These are phyloP conservation scores for Semibalanus balanoides DNA, from an alignment of 1,140 invertebrate species.

Conservation along the genomic window DNA sequence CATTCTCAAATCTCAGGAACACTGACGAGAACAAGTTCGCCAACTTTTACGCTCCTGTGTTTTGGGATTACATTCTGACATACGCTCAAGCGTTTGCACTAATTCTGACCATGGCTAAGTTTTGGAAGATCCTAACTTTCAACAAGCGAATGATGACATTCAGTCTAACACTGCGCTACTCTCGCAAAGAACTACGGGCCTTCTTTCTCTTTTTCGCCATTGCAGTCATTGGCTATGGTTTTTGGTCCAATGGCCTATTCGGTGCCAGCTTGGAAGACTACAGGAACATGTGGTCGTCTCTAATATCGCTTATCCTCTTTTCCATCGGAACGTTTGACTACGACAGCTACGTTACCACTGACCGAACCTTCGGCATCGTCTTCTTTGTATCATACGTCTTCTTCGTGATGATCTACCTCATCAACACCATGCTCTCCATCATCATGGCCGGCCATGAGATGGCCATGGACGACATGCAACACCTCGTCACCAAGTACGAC, in stretches of 20 bases:
- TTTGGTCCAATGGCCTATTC: neutral
- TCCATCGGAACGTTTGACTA: neutral
- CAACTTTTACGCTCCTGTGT: neutral
- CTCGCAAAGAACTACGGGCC: neutral
- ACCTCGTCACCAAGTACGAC: neutral
- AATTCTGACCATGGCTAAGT: neutral
- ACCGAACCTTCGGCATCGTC: neutral
- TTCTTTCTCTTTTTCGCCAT: neutral
- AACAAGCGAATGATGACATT: neutral
- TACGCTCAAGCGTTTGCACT: conserved; percentile 1
- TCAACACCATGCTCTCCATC: neutral
- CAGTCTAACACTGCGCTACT: neutral
- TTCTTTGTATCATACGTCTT: neutral
- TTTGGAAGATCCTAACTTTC: conserved; percentile 4
- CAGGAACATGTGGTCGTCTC: neutral
- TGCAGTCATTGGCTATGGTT: neutral
- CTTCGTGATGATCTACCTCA: neutral
- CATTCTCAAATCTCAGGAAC: neutral
- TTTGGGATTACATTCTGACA: neutral
- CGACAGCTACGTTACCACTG: neutral
- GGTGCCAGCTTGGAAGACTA: neutral
- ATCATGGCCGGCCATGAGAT: conserved; percentile 3
- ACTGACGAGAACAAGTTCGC: conserved; percentile 1
- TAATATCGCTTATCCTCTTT: neutral
- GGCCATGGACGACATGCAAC: conserved; percentile 1